phyloP scores from a whole-genome alignment of 2,888 invertebrate genomes.

The Chrysodeixis includens region DNA sequence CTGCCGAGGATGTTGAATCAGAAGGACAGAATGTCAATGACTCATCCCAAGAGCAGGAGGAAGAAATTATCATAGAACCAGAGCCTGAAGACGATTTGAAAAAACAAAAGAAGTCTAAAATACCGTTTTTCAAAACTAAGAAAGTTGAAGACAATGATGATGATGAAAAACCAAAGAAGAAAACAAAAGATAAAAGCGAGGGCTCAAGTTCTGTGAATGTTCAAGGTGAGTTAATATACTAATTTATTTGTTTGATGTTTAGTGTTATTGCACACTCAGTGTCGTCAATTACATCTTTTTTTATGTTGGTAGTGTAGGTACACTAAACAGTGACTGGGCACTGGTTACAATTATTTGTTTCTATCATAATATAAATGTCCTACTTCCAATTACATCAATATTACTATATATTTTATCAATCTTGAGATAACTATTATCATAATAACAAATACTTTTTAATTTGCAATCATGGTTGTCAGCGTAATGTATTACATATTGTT shows the following conservation, averaged over 20 bases:
- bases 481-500: no score
- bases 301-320: no score
- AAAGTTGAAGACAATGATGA: constrained; percentile 46
- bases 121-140: constrained; percentile 64
- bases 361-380: not conserved
- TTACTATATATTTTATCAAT: not conserved
- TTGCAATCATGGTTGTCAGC: not conserved
- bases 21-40: constrained; percentile 64
- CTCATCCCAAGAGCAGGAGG: constrained; percentile 58
- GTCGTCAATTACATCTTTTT: no score
- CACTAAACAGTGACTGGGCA: no score
- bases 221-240: constrained; percentile 69
- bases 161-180: constrained; percentile 51
- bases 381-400: not conserved
- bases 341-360: no score
- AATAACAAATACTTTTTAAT: not conserved
- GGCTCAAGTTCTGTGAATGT: constrained; percentile 74
- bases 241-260: not conserved
- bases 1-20: constrained; percentile 51
- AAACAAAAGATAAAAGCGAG: constrained; percentile 56
- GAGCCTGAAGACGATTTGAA: constrained; percentile 63
- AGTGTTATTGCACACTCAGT: not conserved
- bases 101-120: constrained; percentile 69
- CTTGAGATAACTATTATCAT: not conserved
- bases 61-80: constrained; percentile 71